Base-by-base conservation (phyloP, 37 sponge, comb jelly and placozoan genomes). In the Agelas oroides region DNA sequence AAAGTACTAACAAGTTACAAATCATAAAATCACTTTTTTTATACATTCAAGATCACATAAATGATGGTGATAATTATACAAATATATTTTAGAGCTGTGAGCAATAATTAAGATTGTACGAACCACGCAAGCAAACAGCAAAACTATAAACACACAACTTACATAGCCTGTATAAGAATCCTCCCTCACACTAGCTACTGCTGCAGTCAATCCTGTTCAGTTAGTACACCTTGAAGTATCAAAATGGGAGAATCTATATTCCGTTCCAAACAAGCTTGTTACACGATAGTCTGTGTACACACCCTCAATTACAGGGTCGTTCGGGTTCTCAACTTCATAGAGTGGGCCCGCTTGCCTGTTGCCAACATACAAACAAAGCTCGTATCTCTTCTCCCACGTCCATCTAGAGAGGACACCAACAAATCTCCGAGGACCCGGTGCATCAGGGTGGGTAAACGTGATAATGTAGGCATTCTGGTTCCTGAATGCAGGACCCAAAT, bases 221-320 rank as follows among this genome's bases (percentile, higher is more conserved):
- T n/a, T n/a, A n/a, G n/a, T n/a, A 59, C 80, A 80, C 18, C 35
- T 40, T 8, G 31, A 31, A 3, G 54, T 34, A 33, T 80, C 69
- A 68, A 80, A 80, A 2, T 68, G 68, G 5, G 46, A 32, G 64
- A 65, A 89, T 38, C 35, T 60, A 53, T 77, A 89, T 14, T 61
- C 56, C 1, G 84, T 60, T n/a, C 35, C 60, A 53, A 83, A 76
- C 25, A 61, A 5, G 3, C 38, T 36, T 14, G 21, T 20, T 11
- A 76, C 77, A 56, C 46, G 18, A 54, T 89, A 89, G 2, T 78
- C 78, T 11, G 33, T 57, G 69, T 83, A 89, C 24, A 19, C 21
- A 25, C 91, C 82, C 55, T 91, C 77, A 77, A 91, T 86, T 20
- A 76, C 86, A 40, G 76, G 21, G 55, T 84, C 90, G 38, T 72